Base-by-base conservation (phyloP, 2,113 vertebrate genomes). In the Cynocephalus volans region DNA sequence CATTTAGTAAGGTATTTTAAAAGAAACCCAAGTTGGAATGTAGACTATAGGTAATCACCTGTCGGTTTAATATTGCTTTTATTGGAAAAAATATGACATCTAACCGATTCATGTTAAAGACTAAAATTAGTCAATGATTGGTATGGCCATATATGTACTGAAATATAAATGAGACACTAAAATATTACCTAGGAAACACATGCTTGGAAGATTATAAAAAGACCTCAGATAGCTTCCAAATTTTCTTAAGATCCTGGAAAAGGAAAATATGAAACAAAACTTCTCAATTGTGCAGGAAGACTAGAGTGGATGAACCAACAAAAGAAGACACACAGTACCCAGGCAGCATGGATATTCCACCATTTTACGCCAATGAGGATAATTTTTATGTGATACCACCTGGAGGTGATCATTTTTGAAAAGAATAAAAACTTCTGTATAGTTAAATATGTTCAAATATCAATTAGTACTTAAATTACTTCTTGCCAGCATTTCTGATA, bases 111-210 rank as follows among this genome's bases (percentile, higher is more conserved):
- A 91, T 23, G 41, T 82, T 67, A 96, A 95, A 95, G 41, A 73
- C 50, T 92, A 94, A 97, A 97, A 96, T 95, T 82, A 93, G 85
- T 88, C 93, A 85, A 65, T 83, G 50, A 82, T 7, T 86, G 18
- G 58, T 75, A 94, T 69, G 31, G 8, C 18, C 58, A 65, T 62
- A 33, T 96, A 87, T 88, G 24, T 77, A 64, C 56, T 85, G 94
- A 96, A 93, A 88, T 56, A 92, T 75, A 95, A 97, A 89, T 83
- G 73, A 97, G 87, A 84, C 70, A 88, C 19, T 92, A 73, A 95
- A 91, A 96, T 90, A 89, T 91, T 97, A 88, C 88, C 90, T 96
- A 95, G 91, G 91, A 96, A 97, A 96, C 76, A 93, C 11, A 93
- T 80, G 60, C 56, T 95, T 92, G 10, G 62, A 90, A 4, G 31